phyloP scores from a whole-genome alignment of 1,140 invertebrate genomes.

The Phthorimaea operculella region DNA sequence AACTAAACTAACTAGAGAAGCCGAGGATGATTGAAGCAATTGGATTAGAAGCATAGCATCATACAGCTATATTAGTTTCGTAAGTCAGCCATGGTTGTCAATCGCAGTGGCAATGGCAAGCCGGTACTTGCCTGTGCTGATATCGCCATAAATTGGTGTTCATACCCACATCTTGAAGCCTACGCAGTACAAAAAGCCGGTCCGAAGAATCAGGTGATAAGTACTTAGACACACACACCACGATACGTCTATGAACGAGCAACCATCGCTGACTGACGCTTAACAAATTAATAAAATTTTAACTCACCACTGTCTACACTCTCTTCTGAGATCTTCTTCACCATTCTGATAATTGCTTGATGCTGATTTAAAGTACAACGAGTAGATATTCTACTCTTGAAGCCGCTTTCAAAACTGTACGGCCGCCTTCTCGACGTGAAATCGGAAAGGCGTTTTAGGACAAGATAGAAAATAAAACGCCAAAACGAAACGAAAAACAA shows the following conservation, averaged over 20 bases:
- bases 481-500: constrained; percentile 48
- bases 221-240: constrained; percentile 6
- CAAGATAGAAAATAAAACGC: constrained; percentile 50
- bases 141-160: background rate
- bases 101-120: background rate
- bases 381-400: constrained; percentile 64
- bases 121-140: background rate
- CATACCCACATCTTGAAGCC: background rate
- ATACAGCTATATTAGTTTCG: background rate
- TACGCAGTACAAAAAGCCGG: constrained; percentile 22
- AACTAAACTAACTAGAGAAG: background rate
- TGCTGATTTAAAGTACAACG: constrained; percentile 51
- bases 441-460: constrained; percentile 59
- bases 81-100: constrained; percentile 3
- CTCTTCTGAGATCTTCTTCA: constrained; percentile 68
- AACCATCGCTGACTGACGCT: constrained; percentile 4
- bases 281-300: background rate
- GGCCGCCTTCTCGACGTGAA: constrained; percentile 64
- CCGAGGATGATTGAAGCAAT: background rate
- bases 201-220: constrained; percentile 13
- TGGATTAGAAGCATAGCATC: no score
- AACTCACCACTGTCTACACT: constrained; percentile 65
- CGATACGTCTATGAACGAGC: background rate
- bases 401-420: constrained; percentile 66
- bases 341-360: constrained; percentile 61